Evolutionary conservation across 1,140 invertebrate genomes (phyloP), one percentile per base, ranked within the genome.

Genomic region (Magallana angulata): DNA sequence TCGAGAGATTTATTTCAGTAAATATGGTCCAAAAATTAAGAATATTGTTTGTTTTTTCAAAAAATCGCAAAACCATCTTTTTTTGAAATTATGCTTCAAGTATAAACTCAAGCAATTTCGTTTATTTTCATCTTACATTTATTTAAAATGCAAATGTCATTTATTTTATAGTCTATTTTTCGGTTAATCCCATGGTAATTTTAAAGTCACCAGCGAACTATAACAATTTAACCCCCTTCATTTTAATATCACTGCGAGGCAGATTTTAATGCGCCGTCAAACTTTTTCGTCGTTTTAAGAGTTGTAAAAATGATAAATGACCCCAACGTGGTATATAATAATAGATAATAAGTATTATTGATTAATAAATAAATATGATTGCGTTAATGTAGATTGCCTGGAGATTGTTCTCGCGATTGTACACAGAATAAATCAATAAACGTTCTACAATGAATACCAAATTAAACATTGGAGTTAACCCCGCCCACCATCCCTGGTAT

Each of bases 331-430:
- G 18, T n/a, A 64, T 1, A 64, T n/a, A 64, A 64, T 16, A 64
- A 64, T 64, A 64, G 14, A 76, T 76, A 30, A 76, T 76, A 48
- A 48, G 36, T 48, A 5, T 48, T 30, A 7, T 30, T 76, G 68
- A 76, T 76, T 11, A 36, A 30, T 30, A 24, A 76, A 76, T 76
- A 76, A 36, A 76, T 76, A 30, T 76, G 24, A 24, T 64, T n/a
- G 14, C 36, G 36, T 30, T 36, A 76, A 9, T 36, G 12, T 9
- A 30, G 3, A 30, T 76, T 4, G 36, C 68, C 24, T 30, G 12
- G 8, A 76, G 68, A 36, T 12, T 76, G 18, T 76, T 36, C 36
- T 9, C 24, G 36, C 6, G 7, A 9, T 36, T 76, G 7, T 24
- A 76, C 24, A 76, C 12, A 76, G 6, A 76, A 76, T 36, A 1